A percentile compares a stretch with the other conserved stretches of the same genome.
phyloP scores from a whole-genome alignment of 1,140 invertebrate species.

The Papilio dardanus region DNA sequence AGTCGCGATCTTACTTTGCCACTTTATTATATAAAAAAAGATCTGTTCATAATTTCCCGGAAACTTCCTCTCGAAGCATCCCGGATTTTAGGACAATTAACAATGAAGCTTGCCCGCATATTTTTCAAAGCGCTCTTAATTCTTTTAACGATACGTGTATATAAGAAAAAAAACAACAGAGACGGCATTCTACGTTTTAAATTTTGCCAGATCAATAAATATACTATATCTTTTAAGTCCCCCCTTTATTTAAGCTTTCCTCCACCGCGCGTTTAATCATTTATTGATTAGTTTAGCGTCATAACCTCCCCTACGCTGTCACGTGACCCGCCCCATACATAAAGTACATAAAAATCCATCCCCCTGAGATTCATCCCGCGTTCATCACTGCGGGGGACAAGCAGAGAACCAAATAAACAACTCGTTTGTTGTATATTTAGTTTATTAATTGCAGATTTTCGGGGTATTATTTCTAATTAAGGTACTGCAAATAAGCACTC shows the following conservation, averaged over 20 bases:
- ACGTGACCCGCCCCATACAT: background rate
- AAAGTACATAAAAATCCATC: conserved; percentile 8
- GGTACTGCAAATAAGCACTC: too few relatives aligned
- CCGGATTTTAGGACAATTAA: background rate
- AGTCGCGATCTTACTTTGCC: too few relatives aligned
- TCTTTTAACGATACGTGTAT: too few relatives aligned
- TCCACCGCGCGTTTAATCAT: background rate
- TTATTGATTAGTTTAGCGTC: background rate
- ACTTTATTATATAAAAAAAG: too few relatives aligned
- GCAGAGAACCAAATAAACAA: too few relatives aligned
- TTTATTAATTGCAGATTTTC: too few relatives aligned
- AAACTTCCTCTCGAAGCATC: background rate
- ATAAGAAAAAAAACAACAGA: background rate
- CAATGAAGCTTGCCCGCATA: background rate
- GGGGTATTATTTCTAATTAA: too few relatives aligned
- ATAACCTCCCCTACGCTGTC: background rate
- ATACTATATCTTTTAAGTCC: too few relatives aligned
- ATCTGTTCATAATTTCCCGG: background rate
- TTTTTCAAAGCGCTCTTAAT: background rate
- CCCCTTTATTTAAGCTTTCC: background rate
- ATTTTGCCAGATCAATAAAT: background rate
- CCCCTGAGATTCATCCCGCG: conserved; percentile 1
- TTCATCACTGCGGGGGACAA: background rate
- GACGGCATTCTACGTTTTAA: background rate
- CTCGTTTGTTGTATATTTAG: background rate